phyloP scores from a whole-genome alignment of 2,113 vertebrate species.

The Dipodomys spectabilis region DNA sequence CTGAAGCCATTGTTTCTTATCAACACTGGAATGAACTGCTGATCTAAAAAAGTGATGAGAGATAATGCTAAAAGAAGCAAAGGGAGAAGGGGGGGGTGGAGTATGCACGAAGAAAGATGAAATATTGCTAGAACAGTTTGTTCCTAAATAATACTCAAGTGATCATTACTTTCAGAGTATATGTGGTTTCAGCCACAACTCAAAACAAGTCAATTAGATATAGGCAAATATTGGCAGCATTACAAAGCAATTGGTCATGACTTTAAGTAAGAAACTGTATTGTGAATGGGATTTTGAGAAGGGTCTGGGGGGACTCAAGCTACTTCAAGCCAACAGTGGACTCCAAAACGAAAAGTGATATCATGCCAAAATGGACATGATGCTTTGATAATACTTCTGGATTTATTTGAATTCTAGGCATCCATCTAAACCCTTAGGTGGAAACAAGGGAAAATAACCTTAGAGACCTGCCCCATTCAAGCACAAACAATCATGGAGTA shows the following conservation, averaged over 20 bases:
- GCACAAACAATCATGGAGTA: not conserved
- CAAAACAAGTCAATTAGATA: constrained; percentile 57
- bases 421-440: not conserved
- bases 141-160: constrained; percentile 67
- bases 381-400: not conserved
- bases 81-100: not conserved
- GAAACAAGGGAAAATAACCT: constrained; percentile 28
- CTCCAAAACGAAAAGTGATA: not conserved
- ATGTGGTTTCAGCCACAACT: constrained; percentile 62
- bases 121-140: not conserved
- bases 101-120: not conserved
- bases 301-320: not conserved
- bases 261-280: constrained; percentile 40
- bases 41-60: constrained; percentile 14
- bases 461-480: not conserved
- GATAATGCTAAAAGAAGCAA: constrained; percentile 12
- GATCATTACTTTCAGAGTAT: constrained; percentile 42
- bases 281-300: constrained; percentile 21
- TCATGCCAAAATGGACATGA: not conserved
- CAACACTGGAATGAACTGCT: not conserved
- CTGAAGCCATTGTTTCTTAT: not conserved
- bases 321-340: constrained; percentile 43
- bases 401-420: not conserved
- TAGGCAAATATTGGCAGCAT: constrained; percentile 48
- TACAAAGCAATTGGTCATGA: constrained; percentile 61